Base-by-base conservation (phyloP, 64 coral and sea anemone genomes). In the Porites lutea region DNA sequence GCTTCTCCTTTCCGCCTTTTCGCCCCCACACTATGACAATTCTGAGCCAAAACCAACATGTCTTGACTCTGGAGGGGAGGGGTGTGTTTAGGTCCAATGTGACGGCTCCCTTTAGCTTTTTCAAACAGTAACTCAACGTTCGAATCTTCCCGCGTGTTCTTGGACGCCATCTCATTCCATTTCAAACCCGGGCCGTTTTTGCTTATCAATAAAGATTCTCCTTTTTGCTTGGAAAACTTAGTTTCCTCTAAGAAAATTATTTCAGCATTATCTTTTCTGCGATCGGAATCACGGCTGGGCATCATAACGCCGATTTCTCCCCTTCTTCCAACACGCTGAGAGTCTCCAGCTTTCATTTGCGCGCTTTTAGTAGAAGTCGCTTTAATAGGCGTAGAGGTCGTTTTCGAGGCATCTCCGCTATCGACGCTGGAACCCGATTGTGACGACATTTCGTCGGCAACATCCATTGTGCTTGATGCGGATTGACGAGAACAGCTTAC, bases 1-100 rank as follows among this genome's bases (percentile, higher is more conserved):
- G 63, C 47, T 64, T 84, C 81, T 10, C 81, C 81, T 21, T 84
- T 84, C 1, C 61, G 81, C 44, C 69, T 84, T 63, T 84, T 84
- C 47, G 45, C 48, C 52, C 46, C 81, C 19, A 68, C 4, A 84
- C 27, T 52, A 48, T 47, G 60, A 52, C 81, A 84, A 2, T 68
- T 84, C 7, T 22, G 67, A 4, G 64, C 48, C 22, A 11, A 46
- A 5, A 3, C 7, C 2, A 84, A 52, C 47, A 21, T 8, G 47
- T 67, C 15, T 84, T 84, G 50, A 19, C 19, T 65, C 11, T 84
- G 47, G 5, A 84, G 47, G 22, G 81, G 81, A 4, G 81, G 81
- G 4, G 81, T 84, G 46, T 84, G 81, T 53, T 84, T 84, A 63
- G 81, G 81, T 20, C 81, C 81, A 4, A 19, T 5, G 13, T 46